Conservation (phyloP, 2,113 vertebrate genomes). For the Onychostoma macrolepis region DNA sequence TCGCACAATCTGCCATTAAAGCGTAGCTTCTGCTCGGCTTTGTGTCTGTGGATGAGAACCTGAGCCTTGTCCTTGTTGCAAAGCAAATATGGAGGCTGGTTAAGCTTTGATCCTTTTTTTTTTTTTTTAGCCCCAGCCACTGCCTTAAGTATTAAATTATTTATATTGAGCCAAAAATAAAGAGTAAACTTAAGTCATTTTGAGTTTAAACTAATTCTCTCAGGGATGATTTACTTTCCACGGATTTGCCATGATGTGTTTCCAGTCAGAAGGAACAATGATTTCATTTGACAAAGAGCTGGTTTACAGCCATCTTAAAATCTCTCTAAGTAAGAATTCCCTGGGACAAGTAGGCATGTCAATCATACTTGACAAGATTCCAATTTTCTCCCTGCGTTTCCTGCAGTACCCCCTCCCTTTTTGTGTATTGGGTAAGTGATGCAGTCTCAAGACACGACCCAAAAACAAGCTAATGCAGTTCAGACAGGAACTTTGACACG, state of each 20-base stretch:
- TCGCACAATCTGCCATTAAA: conserved; percentile 66
- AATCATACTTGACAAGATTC: conserved; percentile 75
- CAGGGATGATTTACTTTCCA: conserved; percentile 70
- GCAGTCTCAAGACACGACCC: conserved; percentile 67
- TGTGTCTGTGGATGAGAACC: conserved; percentile 61
- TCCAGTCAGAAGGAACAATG: conserved; percentile 69
- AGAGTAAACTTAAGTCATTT: conserved; percentile 65
- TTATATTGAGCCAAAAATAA: conserved; percentile 70
- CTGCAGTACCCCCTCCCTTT: conserved; percentile 59
- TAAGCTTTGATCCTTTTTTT: conserved; percentile 40
- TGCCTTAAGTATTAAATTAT: conserved; percentile 68
- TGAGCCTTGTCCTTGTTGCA: conserved; percentile 39
- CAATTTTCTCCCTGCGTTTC: conserved; percentile 71
- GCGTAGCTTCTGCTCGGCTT: conserved; percentile 60
- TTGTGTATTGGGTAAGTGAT: conserved; percentile 63
- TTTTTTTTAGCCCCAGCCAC: conserved; percentile 56
- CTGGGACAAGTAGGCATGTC: conserved; percentile 68
- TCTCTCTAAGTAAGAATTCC: conserved; percentile 72
- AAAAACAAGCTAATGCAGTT: conserved; percentile 67
- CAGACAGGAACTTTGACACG: conserved; percentile 69
- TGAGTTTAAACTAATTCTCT: conserved; percentile 68
- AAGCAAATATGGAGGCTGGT: conserved; percentile 40
- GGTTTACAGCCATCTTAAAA: conserved; percentile 70
- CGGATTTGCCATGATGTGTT: conserved; percentile 61
- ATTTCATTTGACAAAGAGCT: conserved; percentile 61